Evolutionary conservation across 1,140 invertebrate genomes (phyloP), one percentile per base, ranked within the genome.

Genomic region (Platorchestia sp.): DNA sequence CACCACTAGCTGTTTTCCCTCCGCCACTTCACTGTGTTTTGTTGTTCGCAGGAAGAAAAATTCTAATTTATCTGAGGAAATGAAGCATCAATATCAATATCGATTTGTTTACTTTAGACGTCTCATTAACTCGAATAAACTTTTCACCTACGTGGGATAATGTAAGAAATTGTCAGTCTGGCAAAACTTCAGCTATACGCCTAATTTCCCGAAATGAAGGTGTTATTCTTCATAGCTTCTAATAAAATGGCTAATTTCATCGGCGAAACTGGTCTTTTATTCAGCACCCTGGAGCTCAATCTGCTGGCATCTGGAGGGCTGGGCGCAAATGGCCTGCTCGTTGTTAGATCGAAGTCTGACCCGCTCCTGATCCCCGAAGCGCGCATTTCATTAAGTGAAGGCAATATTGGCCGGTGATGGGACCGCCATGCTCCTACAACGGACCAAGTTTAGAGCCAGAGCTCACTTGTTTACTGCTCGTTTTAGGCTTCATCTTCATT

Each of bases 341-440:
- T 75, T 36, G 59, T 75, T 10, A 27, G 59, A 75, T 75, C 59
- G 59, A 75, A 75, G 59, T 75, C 59, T 75, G 59, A 75, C 59
- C 27, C 59, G 59, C 59, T 75, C 59, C 59, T 75, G 59, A 22
- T 75, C 59, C 27, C 59, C 59, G 59, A 75, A 75, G 59, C 59
- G 59, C 59, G 59, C 36, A 75, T 75, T 75, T 75, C 59, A 75
- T 75, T 75, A 75, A 75, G 59, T 75, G 59, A 75, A 75, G 59
- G 59, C 59, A 75, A 75, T 75, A 75, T 75, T 75, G 59, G 59
- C 14, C 59, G 59, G 59, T 75, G 59, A 75, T 75, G 27, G 59
- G 27, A 75, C 59, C 59, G 27, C 59, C 59, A 75, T 75, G 59
- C 36, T 75, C 59, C 59, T 75, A 75, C 59, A 75, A 75, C 59